Base-by-base conservation (phyloP, 2,888 invertebrate genomes). In the Cantharis nigra region DNA sequence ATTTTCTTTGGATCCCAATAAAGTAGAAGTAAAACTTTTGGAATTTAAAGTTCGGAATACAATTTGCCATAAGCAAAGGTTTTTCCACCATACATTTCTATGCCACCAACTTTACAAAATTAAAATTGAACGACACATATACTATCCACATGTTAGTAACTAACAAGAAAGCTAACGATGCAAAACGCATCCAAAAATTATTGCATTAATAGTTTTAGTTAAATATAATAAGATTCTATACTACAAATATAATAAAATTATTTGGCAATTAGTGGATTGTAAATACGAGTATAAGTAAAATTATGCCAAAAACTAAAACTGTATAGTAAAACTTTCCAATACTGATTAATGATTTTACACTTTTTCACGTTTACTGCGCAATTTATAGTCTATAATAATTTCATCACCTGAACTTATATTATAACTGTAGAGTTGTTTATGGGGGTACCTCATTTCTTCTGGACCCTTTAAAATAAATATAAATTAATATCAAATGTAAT, bases 401-500 rank as follows among this genome's bases (percentile, higher is more conserved):
- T 97, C 96, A 88, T 97, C 97, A 11, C 97, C 97, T 77, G 95
- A 94, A 81, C 94, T 91, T 79, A 97, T 95, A 89, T 97, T 97
- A 89, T 97, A 97, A 78, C 96, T 96, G 88, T 97, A 97, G 20
- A 98, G 91, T 87, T 95, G 95, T 87, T 97, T 97, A 83, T 94
- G 94, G 2, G 96, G 96, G 85, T 93, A 97, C 83, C 93, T 93
- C 95, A 98, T 96, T 88, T 96, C 96, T 87, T 97, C 97, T 0
- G 96, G 95, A 18, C 96, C 96, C 91, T 92, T 90, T 23, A 91
- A 86, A 79, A 79, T 75, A 72, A 80, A 74, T 71, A n/a, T 2
- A 49, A 49, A 49, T 49, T 49, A 49, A 49, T n/a, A 49, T 49
- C 5, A n/a, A 4, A 49, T 49, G 33, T 49, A 5, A n/a, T 33